Evolutionary conservation across 2,797 vertebrate genomes (phyloP).

Genomic region (Hydrocynus forskahlii): DNA sequence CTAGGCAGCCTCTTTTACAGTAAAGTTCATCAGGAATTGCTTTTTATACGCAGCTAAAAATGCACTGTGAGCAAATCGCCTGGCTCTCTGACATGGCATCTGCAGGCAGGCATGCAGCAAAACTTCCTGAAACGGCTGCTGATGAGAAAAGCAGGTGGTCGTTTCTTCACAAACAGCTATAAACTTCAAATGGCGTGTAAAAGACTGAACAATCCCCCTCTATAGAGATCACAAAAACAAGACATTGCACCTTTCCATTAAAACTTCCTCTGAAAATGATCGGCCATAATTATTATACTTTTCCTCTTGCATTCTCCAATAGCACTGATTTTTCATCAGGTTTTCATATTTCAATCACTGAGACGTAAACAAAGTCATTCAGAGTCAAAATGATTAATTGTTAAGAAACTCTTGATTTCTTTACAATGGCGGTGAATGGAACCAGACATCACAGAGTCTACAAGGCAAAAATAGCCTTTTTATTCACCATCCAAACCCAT

Average conservation of each 20-base stretch:
- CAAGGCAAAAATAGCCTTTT: no score
- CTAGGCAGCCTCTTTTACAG: not conserved
- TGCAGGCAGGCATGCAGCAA: not conserved
- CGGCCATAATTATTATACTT: no score
- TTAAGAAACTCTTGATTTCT: no score
- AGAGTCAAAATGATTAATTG: no score
- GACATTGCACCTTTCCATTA: no score
- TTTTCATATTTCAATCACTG: not conserved
- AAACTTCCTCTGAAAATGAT: not conserved
- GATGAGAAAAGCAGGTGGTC: conserved; percentile 1
- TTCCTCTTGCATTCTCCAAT: no score
- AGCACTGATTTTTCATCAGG: not conserved
- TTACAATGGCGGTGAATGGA: no score
- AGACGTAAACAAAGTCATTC: not conserved
- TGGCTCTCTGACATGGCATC: conserved; percentile 4
- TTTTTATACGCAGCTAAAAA: not conserved
- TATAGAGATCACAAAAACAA: not conserved
- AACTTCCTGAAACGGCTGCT: conserved; percentile 7
- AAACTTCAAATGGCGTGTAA: not conserved
- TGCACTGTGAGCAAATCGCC: not conserved
- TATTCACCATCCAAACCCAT: no score
- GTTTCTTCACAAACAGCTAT: conserved; percentile 23
- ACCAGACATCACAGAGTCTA: no score
- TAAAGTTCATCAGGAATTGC: not conserved
- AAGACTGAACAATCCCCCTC: not conserved